Percentiles rank a stretch among this genome's conserved stretches.
Conservation (phyloP, 1,140 invertebrate genomes). For the Drosophila persimilis region DNA sequence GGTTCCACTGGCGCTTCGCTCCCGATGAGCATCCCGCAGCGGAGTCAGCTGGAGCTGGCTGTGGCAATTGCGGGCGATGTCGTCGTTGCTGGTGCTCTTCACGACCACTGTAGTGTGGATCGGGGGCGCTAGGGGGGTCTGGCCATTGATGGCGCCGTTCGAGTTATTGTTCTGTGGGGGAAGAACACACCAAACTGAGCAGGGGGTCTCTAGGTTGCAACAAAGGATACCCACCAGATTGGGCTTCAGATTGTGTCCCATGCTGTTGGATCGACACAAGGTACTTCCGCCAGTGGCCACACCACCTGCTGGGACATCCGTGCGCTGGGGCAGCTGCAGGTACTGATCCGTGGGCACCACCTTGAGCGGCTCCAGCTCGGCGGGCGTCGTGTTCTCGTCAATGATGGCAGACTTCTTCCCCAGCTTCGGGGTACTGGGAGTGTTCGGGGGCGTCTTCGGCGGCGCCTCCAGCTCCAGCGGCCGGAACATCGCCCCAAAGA, state of each 20-base stretch:
- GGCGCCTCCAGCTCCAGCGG: slow-evolving; percentile 85
- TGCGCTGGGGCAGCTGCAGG: slow-evolving; percentile 62
- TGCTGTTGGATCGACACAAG: slow-evolving; percentile 75
- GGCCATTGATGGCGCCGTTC: slow-evolving; percentile 56
- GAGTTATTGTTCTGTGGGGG: slow-evolving; percentile 63
- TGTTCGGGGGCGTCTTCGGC: slow-evolving; percentile 37
- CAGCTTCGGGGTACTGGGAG: slow-evolving; percentile 43
- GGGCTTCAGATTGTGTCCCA: slow-evolving; percentile 70
- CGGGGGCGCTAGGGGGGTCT: slow-evolving; percentile 13
- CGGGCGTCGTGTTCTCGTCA: slow-evolving; percentile 77
- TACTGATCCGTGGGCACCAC: slow-evolving; percentile 64
- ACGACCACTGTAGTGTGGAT: slow-evolving; percentile 10
- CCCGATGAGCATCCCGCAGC: slow-evolving; percentile 61
- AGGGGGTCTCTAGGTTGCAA: too few species aligned
- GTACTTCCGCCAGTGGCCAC: slow-evolving; percentile 10
- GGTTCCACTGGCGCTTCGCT: slow-evolving; percentile 86
- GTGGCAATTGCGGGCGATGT: slow-evolving; percentile 57
- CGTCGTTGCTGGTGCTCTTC: slow-evolving; percentile 73
- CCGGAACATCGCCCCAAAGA: slow-evolving; percentile 93
- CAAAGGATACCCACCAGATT: slow-evolving; percentile 34
- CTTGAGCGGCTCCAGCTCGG: slow-evolving; percentile 72
- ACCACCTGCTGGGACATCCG: slow-evolving; percentile 16
- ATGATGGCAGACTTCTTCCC: slow-evolving; percentile 62
- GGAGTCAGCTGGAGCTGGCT: slow-evolving; percentile 76
- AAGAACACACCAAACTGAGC: too few species aligned